A percentile compares a stretch with the other conserved stretches of the same genome.
Conservation (phyloP, 2,797 vertebrate species). For the Falco peregrinus region DNA sequence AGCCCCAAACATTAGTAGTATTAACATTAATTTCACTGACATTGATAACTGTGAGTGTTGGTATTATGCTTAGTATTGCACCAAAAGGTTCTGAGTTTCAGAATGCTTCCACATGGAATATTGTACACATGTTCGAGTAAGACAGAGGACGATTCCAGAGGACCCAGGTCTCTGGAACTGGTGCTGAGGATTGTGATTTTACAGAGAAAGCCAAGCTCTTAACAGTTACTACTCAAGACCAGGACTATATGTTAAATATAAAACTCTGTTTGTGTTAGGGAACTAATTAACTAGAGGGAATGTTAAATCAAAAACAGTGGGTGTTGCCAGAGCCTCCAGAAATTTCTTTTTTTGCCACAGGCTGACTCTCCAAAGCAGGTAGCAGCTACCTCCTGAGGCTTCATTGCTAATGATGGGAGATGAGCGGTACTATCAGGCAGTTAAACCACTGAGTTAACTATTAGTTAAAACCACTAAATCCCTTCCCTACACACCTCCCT, state of each 20-base stretch:
- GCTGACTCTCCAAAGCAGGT: not conserved
- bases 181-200: not conserved
- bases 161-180: not conserved
- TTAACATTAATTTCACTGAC: not conserved
- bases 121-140: not conserved
- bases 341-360: not conserved
- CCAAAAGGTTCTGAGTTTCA: not conserved
- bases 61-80: not conserved
- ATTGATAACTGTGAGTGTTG: not conserved
- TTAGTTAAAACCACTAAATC: not conserved
- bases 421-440: not conserved
- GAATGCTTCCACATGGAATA: not conserved
- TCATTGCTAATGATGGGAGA: not conserved
- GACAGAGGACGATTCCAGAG: not conserved
- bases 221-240: not conserved
- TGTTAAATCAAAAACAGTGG: not conserved
- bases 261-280: not conserved
- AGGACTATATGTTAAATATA: not conserved
- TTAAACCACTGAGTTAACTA: not conserved
- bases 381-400: not conserved
- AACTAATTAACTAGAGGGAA: not conserved
- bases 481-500: not conserved
- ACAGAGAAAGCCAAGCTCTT: not conserved
- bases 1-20: not conserved
- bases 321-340: not conserved